Evolutionary conservation across 2,888 invertebrate genomes (phyloP).

Genomic region (Cephus runcator): DNA sequence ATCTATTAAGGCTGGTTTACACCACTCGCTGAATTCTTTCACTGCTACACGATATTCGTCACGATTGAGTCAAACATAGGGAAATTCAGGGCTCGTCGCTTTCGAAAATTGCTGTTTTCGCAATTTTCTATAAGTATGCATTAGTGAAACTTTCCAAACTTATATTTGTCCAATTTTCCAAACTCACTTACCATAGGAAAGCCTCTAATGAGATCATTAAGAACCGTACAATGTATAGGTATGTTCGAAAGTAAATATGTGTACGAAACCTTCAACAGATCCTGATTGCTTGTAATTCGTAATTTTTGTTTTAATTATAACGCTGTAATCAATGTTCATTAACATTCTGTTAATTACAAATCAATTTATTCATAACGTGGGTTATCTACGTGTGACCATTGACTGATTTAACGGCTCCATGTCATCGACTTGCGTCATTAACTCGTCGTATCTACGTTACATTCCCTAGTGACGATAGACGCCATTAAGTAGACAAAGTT

Average conservation of each 20-base stretch:
- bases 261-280: not conserved
- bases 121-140: not conserved
- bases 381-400: not conserved
- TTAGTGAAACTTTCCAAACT: not conserved
- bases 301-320: not conserved
- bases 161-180: not conserved
- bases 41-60: not conserved
- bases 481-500: not conserved
- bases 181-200: not conserved
- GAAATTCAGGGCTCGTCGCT: not conserved
- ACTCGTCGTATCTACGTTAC: not conserved
- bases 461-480: not conserved
- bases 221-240: not conserved
- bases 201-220: not conserved
- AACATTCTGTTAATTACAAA: not conserved
- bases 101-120: not conserved
- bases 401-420: not conserved
- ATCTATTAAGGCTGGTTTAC: slow-evolving; percentile 3
- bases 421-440: not conserved
- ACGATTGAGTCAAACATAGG: not conserved
- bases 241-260: not conserved
- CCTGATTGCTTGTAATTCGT: not conserved
- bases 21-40: not conserved
- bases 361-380: not conserved
- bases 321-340: not conserved